Percentiles rank a stretch among this genome's conserved stretches.
These are phyloP conservation scores for Amphimedon queenslandica DNA, from an alignment of 37 sponge, comb jelly and placozoan species.

Conservation along the genomic window DNA sequence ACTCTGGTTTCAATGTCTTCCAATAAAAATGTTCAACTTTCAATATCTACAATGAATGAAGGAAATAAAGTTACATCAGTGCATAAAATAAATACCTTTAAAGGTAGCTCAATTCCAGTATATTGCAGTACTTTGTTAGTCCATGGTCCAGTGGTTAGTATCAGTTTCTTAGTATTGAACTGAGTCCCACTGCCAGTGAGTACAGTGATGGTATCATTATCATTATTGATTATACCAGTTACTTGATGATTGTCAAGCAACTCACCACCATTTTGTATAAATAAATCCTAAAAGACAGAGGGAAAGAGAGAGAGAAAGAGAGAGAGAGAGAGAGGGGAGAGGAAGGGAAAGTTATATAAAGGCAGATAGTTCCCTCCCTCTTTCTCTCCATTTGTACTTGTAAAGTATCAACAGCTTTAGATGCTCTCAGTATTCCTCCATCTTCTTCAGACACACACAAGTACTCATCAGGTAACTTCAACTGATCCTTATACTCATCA, in stretches of 20 bases:
- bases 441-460: conserved; percentile 18
- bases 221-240: conserved; percentile 51
- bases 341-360: not conserved
- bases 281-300: not conserved
- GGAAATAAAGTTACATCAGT: not conserved
- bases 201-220: conserved; percentile 39
- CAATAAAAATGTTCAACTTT: conserved; percentile 53
- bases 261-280: conserved; percentile 40
- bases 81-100: conserved; percentile 20
- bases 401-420: conserved; percentile 61
- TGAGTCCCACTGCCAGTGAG: conserved; percentile 25
- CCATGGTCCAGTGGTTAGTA: conserved; percentile 81
- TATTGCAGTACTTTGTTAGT: conserved; percentile 32
- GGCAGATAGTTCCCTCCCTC: not conserved
- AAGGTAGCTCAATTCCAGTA: conserved; percentile 56
- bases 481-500: not conserved
- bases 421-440: conserved; percentile 35
- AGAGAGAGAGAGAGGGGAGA: conserved; percentile 3
- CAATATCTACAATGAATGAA: conserved; percentile 28
- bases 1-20: conserved; percentile 39
- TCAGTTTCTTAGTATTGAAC: conserved; percentile 50
- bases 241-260: conserved; percentile 60
- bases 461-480: not conserved
- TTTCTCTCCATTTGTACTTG: conserved; percentile 30
- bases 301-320: not conserved